phyloP scores from a whole-genome alignment of 2,888 invertebrate species.

The Junonia oenone region DNA sequence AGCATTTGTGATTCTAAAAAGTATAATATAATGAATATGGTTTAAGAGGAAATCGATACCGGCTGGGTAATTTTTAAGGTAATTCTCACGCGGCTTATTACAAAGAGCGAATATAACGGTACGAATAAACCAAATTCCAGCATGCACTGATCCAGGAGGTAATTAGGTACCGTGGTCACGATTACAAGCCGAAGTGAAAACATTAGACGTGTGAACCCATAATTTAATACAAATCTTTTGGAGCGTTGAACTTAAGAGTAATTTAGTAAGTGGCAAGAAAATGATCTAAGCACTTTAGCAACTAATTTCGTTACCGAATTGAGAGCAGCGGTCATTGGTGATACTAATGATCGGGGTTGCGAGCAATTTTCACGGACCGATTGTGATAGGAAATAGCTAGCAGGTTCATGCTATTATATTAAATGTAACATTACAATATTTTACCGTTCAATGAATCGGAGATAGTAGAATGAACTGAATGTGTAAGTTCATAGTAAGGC shows the following conservation, averaged over 20 bases:
- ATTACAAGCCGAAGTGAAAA: constrained; percentile 66
- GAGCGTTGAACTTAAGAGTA: constrained; percentile 67
- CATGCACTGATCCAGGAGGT: constrained; percentile 60
- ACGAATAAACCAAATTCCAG: constrained; percentile 58
- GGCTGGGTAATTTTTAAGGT: constrained; percentile 5
- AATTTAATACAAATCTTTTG: constrained; percentile 67
- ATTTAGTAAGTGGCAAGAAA: constrained; percentile 61
- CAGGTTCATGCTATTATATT: not conserved
- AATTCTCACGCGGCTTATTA: constrained; percentile 37
- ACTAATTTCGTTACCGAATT: constrained; percentile 55
- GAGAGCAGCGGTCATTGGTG: constrained; percentile 46
- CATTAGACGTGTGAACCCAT: constrained; percentile 72
- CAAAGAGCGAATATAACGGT: constrained; percentile 56
- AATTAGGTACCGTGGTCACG: constrained; percentile 64
- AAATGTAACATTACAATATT: not conserved
- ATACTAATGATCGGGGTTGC: constrained; percentile 59
- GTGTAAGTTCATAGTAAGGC: no score
- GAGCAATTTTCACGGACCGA: constrained; percentile 20
- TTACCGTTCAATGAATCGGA: not conserved
- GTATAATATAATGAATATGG: not conserved
- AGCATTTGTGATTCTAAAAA: not conserved
- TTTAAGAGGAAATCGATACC: not conserved
- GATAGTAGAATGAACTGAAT: no score
- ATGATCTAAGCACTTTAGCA: constrained; percentile 54
- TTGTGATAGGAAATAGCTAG: constrained; percentile 3